Percentiles rank a stretch among this genome's conserved stretches.
Evolutionary conservation across 2,888 invertebrate genomes (phyloP).

Genomic region (Blera fallax): DNA sequence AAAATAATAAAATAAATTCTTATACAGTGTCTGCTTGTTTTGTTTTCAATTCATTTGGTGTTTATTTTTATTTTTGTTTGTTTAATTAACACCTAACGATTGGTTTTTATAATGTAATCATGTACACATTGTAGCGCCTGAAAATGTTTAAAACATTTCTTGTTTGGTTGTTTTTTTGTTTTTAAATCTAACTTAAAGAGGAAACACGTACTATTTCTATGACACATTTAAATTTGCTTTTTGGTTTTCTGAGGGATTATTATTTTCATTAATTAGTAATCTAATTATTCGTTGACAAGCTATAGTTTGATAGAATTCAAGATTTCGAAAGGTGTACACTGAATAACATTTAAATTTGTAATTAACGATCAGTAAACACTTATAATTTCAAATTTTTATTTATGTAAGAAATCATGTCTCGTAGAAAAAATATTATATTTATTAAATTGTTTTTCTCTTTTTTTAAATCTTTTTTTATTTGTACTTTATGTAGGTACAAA

Average conservation of each 20-base stretch:
- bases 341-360: conserved; percentile 40
- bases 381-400: conserved; percentile 11
- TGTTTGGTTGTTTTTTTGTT: conserved; percentile 33
- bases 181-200: conserved; percentile 52
- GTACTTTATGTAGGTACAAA: conserved; percentile 57
- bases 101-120: conserved; percentile 75
- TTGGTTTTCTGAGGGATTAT: conserved; percentile 15
- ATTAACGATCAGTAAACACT: conserved; percentile 33
- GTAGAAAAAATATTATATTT: conserved; percentile 42
- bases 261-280: conserved; percentile 22
- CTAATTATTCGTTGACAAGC: conserved; percentile 46
- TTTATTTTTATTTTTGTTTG: conserved; percentile 50
- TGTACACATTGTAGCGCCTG: conserved; percentile 79
- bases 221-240: conserved; percentile 54
- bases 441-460: conserved; percentile 28
- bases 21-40: conserved; percentile 41
- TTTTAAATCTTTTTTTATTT: conserved; percentile 44
- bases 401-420: conserved; percentile 47
- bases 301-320: conserved; percentile 42
- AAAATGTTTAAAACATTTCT: conserved; percentile 67
- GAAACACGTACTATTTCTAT: conserved; percentile 63
- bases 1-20: conserved; percentile 5
- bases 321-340: conserved; percentile 28
- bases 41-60: conserved; percentile 36
- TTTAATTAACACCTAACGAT: conserved; percentile 56